Percentiles rank a stretch among this genome's conserved stretches.
These are phyloP conservation scores for Neocrepidodera transversa DNA, from an alignment of 2,888 invertebrate species.

Conservation along the genomic window DNA sequence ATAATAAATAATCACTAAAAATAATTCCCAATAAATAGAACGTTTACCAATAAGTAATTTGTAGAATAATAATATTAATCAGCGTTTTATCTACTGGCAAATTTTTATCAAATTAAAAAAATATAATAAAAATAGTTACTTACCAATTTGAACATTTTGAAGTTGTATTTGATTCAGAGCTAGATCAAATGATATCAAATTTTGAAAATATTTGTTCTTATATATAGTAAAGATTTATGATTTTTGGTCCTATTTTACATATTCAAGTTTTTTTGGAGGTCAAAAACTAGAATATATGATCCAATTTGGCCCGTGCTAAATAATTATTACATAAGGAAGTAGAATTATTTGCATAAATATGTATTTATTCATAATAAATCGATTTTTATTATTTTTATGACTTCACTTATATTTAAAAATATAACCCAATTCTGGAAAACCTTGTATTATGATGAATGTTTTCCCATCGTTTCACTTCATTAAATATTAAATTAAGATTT, in stretches of 20 bases:
- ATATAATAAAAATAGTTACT: neutral
- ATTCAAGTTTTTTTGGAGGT: slow-evolving; percentile 9
- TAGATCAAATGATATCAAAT: neutral
- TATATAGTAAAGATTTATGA: neutral
- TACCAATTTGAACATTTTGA: slow-evolving; percentile 16
- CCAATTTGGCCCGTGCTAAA: neutral
- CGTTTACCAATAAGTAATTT: neutral
- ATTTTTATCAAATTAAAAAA: too few relatives aligned
- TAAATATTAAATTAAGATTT: too few relatives aligned
- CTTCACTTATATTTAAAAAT: too few relatives aligned
- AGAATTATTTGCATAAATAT: neutral
- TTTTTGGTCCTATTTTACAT: neutral
- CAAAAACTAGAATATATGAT: slow-evolving; percentile 2
- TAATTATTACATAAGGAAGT: slow-evolving; percentile 5
- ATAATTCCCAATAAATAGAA: neutral
- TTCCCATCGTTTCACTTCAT: too few relatives aligned
- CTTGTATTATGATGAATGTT: too few relatives aligned
- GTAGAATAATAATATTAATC: neutral
- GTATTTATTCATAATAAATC: slow-evolving; percentile 1
- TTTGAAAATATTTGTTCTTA: neutral
- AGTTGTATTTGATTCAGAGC: neutral
- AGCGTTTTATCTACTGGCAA: too few relatives aligned
- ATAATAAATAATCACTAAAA: neutral
- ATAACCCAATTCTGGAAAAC: too few relatives aligned
- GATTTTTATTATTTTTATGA: too few relatives aligned